Conservation (phyloP, 2,113 vertebrate species). For the Pterocles gutturalis region DNA sequence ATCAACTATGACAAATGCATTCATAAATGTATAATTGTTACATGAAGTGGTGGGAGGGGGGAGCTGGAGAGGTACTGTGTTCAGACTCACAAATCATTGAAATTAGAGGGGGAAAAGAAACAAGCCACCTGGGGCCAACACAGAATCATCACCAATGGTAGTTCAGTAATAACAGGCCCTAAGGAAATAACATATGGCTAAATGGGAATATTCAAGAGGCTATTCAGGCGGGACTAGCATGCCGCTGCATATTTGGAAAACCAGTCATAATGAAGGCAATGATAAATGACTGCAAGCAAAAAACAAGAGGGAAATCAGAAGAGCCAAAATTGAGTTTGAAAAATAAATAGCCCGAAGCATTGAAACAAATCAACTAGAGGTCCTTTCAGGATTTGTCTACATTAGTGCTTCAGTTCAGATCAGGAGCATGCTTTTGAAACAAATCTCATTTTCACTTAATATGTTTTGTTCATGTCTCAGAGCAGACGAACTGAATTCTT, state of each 20-base stretch:
- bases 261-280: background rate
- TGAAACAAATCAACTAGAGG: background rate
- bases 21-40: conserved; percentile 6
- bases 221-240: background rate
- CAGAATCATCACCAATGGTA: background rate
- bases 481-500: background rate
- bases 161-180: background rate
- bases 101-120: background rate
- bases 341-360: background rate
- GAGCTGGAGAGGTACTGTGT: background rate
- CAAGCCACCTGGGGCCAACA: background rate
- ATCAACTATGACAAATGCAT: conserved; percentile 31
- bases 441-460: background rate
- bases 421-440: background rate
- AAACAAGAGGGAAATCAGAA: background rate
- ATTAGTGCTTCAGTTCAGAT: background rate
- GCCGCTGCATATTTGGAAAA: background rate
- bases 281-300: background rate
- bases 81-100: background rate
- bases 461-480: background rate
- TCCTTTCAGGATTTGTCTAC: background rate
- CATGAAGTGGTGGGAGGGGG: background rate
- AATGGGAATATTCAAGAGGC: background rate
- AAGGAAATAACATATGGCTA: background rate
- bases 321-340: background rate